These are phyloP conservation scores for Cairina moschata DNA, from an alignment of 2,113 vertebrate genomes.

Conservation along the genomic window DNA sequence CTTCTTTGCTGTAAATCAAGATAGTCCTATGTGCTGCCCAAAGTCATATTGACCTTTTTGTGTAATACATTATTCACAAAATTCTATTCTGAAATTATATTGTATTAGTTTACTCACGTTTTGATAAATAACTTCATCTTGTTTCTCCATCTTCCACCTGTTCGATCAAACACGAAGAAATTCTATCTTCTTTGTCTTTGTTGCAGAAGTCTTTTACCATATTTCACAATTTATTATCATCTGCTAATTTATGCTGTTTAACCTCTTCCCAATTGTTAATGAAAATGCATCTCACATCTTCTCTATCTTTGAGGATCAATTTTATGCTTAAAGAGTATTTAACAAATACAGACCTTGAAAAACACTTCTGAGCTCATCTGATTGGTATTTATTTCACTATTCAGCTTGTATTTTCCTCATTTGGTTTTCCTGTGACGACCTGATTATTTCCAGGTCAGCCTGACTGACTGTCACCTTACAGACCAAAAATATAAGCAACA, in stretches of 20 bases:
- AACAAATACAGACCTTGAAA: not conserved
- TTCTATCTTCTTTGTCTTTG: not conserved
- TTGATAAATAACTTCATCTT: not conserved
- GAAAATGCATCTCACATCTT: slow-evolving; percentile 18
- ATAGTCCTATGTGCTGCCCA: not conserved
- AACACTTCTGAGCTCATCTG: not conserved
- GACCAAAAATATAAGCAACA: not conserved
- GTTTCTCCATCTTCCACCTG: not conserved
- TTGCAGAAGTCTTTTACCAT: not conserved
- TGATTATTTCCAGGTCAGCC: not conserved
- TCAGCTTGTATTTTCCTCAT: not conserved
- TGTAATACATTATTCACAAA: not conserved
- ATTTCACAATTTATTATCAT: slow-evolving; percentile 40
- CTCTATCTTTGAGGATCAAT: not conserved
- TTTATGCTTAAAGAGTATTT: not conserved
- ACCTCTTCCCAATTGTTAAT: slow-evolving; percentile 39
- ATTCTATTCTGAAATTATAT: not conserved
- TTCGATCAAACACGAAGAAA: not conserved
- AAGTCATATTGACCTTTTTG: not conserved
- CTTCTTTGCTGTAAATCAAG: not conserved
- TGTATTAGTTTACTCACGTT: not conserved
- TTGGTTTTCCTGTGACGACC: not conserved
- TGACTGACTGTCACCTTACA: not conserved
- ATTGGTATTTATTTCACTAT: not conserved
- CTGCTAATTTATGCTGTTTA: slow-evolving; percentile 47